Base-by-base conservation (phyloP, 35 echinoderm and acorn worm genomes). In the Ophiothrix spiculata region DNA sequence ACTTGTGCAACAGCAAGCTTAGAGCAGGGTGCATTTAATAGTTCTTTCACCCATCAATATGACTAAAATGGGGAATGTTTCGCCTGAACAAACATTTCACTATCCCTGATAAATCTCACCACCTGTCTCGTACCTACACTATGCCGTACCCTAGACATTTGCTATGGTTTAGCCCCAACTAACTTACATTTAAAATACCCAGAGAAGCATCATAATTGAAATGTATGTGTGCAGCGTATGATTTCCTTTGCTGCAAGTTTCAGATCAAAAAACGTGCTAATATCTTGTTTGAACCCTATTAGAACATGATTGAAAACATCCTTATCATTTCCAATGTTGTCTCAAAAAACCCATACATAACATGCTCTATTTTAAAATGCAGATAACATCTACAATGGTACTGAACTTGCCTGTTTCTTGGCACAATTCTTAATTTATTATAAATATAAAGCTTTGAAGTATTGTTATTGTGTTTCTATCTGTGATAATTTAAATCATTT, bases 241-340 rank as follows among this genome's bases (percentile, higher is more conserved):
- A 19, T 19, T 49, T 49, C 19, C 19, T 49, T 10, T 6, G 42
- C 42, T 6, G 42, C 42, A 49, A 49, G 19, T 49, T 49, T 19
- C 6, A 49, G 42, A 49, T 49, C 6, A 49, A 10, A 6, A 49
- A 49, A 10, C 42, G 6, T 6, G 42, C 42, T 10, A 10, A 19
- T 49, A 19, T n/a, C 23, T 25, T 25, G 60, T 15, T 69, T 69
- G 16, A 69, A 28, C 25, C 3, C 60, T 49, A 25, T 28, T n/a
- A n/a, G 25, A 10, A 69, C 60, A 69, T 69, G 17, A 69, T 69
- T 69, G 60, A 69, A 49, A 69, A 69, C 60, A 69, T 69, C 60
- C 60, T 69, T 15, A 69, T 25, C 25, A n/a, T 28, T 69, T 69
- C 29, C 8, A 10, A 69, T 69, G 60, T 15, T 69, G 10, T 25